phyloP scores from a whole-genome alignment of 2,113 vertebrate species.

The Sebastes fasciatus region DNA sequence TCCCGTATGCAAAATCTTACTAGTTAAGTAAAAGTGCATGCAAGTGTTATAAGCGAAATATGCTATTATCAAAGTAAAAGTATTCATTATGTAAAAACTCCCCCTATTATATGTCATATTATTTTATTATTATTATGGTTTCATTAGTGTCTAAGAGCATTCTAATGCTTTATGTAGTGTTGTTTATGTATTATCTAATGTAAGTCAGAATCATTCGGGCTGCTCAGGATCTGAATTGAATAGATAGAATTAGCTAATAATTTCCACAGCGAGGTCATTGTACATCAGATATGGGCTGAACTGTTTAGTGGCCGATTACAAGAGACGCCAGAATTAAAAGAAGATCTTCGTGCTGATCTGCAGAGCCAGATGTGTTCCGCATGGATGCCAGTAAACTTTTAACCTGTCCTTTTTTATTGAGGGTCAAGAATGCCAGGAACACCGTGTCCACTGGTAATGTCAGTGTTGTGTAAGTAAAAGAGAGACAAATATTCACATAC shows the following conservation, averaged over 20 bases:
- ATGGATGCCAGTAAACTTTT: slow-evolving; percentile 73
- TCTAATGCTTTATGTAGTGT: background rate
- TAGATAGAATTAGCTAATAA: background rate
- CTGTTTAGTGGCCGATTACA: background rate
- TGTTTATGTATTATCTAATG: background rate
- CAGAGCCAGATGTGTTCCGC: slow-evolving; percentile 54
- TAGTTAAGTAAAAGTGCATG: background rate
- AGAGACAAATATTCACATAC: slow-evolving; percentile 35
- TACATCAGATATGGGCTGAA: background rate
- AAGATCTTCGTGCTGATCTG: slow-evolving; percentile 17
- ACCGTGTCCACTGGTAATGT: slow-evolving; percentile 50
- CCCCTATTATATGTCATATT: background rate
- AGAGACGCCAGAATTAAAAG: background rate
- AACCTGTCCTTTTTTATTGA: slow-evolving; percentile 70
- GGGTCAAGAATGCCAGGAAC: slow-evolving; percentile 70
- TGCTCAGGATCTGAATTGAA: background rate
- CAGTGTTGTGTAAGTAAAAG: slow-evolving; percentile 25
- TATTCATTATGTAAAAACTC: background rate
- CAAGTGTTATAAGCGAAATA: background rate
- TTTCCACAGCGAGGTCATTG: background rate
- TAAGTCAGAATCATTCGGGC: background rate
- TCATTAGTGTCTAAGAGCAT: background rate
- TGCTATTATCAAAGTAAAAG: background rate
- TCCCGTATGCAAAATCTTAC: background rate
- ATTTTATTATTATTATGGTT: background rate